phyloP scores from a whole-genome alignment of 2,888 invertebrate species.

The Stenodera caucasica region DNA sequence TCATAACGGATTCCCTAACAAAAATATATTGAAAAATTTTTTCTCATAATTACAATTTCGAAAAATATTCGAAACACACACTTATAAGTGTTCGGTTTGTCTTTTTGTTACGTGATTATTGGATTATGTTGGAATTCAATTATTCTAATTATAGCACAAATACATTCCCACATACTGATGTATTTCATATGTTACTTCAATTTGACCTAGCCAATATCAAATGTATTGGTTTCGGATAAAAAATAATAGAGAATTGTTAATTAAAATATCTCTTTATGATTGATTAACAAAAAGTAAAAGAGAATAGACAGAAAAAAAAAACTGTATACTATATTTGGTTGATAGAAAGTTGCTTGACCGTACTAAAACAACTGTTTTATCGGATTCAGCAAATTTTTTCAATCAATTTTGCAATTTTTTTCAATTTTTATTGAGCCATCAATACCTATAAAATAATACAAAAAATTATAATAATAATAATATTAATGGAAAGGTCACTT shows the following conservation, averaged over 20 bases:
- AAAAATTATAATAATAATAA: too few species aligned
- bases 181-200: neutral
- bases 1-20: neutral
- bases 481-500: too few species aligned
- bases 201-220: conserved; percentile 13
- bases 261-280: too few species aligned
- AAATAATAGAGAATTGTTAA: neutral
- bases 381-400: too few species aligned
- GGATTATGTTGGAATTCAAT: conserved; percentile 10
- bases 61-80: neutral
- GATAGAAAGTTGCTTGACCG: too few species aligned
- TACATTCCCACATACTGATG: neutral
- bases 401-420: too few species aligned
- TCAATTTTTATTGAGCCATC: too few species aligned
- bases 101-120: conserved; percentile 2
- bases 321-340: too few species aligned
- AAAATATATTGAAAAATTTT: neutral
- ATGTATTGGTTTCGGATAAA: neutral
- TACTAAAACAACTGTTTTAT: too few species aligned
- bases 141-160: conserved; percentile 10
- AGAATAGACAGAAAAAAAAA: too few species aligned
- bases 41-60: neutral
- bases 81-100: neutral
- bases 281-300: too few species aligned
- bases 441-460: too few species aligned